Evolutionary conservation across 2,797 vertebrate species (phyloP), one percentile per base, ranked within the genome.

Genomic region (Rhodeus uyekii): DNA sequence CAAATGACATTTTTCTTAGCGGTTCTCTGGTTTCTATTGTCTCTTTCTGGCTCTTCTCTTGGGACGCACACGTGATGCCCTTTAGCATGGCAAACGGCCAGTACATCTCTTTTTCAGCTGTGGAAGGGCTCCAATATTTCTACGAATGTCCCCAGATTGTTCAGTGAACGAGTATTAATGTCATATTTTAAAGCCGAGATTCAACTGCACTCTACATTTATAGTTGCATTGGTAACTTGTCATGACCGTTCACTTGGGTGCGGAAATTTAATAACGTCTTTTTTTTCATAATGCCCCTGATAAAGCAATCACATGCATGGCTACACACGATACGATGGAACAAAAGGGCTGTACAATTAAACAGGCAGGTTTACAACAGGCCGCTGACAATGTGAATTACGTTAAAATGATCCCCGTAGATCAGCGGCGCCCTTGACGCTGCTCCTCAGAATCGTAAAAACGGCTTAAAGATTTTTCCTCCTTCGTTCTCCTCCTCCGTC

Each of bases 281-380:
- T 82, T 76, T 76, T 67, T 64, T 18, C 72, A 48, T 48, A 68
- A 76, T 10, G 60, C 38, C 73, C 80, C 50, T 44, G 81, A 76
- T 82, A 82, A 82, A 82, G 80, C 72, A 82, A 82, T 82, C 81
- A 76, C 63, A 82, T 36, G 81, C 73, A 14, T 76, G 72, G 63
- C 48, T 82, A 46, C 81, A 69, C 48, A 10, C 39, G 81, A 76
- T 82, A 60, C 38, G 48, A 68, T 16, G 29, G 81, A 69, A 76
- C 81, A 82, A 82, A 76, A 36, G 63, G 27, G 48, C 50, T 46
- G 38, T 76, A 69, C 81, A 82, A 82, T 82, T 82, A 82, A 82
- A 60, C 13, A 9, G 22, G 29, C 73, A 82, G 73, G 73, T 82
- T 82, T 82, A 82, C 81, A 82, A 76, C 72, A 82, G 29, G 38